Percentiles rank a stretch among this genome's conserved stretches.
Conservation (phyloP, 2,113 vertebrate genomes). For the Hyla sarda region DNA sequence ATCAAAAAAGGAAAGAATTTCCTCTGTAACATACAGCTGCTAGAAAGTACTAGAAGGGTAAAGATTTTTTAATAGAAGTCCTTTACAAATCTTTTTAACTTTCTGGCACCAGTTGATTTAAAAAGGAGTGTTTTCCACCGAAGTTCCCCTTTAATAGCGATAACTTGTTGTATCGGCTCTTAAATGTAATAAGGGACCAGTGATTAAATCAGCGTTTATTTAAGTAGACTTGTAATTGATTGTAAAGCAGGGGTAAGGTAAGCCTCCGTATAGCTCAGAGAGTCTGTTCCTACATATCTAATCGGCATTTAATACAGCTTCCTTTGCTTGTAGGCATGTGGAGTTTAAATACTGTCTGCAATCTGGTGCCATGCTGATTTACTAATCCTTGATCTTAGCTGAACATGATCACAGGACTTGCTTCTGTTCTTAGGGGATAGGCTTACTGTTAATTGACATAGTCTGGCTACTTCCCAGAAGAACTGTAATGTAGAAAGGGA, state of each 20-base stretch:
- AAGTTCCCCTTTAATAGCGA: too few species aligned
- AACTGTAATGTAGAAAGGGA: constrained; percentile 70
- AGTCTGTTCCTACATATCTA: constrained; percentile 68
- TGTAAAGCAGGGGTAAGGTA: constrained; percentile 67
- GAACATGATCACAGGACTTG: constrained; percentile 83
- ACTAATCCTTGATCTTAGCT: constrained; percentile 79
- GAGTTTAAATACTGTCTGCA: constrained; percentile 79
- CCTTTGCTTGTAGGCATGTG: constrained; percentile 68
- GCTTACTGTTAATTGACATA: constrained; percentile 85
- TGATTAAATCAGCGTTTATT: constrained; percentile 68
- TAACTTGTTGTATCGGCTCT: constrained; percentile 60
- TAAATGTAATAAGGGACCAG: constrained; percentile 63
- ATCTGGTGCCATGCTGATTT: constrained; percentile 80
- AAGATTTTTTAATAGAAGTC: too few species aligned
- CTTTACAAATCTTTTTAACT: too few species aligned
- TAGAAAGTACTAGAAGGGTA: too few species aligned
- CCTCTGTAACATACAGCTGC: too few species aligned
- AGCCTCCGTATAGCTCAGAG: constrained; percentile 65
- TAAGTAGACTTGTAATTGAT: constrained; percentile 68
- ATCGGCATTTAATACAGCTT: constrained; percentile 68
- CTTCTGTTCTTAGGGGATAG: constrained; percentile 80
- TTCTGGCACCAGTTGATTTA: too few species aligned
- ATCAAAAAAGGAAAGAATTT: too few species aligned
- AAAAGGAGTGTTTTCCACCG: too few species aligned
- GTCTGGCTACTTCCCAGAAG: constrained; percentile 77